phyloP scores from a whole-genome alignment of 2,797 vertebrate genomes.

The Varecia variegata region DNA sequence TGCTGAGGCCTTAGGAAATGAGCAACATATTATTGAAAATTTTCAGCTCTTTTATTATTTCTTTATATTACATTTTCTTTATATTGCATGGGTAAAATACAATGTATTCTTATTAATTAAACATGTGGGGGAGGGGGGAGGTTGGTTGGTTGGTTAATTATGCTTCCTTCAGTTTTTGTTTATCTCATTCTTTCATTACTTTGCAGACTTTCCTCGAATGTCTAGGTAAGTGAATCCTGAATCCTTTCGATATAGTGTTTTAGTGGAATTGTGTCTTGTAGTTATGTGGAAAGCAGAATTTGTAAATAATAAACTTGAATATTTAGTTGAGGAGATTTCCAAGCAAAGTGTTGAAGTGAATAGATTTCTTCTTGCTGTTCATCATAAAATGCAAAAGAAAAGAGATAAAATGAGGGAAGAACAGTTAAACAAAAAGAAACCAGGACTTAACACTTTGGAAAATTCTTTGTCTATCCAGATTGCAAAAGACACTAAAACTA shows the following conservation, averaged over 20 bases:
- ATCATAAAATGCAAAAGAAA: background rate
- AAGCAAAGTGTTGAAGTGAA: background rate
- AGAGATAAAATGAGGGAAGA: background rate
- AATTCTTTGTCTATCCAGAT: background rate
- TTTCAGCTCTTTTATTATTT: background rate
- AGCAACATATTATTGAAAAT: background rate
- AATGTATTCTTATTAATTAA: background rate
- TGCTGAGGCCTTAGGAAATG: background rate
- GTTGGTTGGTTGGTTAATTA: background rate
- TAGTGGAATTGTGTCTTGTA: background rate
- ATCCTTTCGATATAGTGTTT: background rate
- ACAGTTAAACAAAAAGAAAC: background rate
- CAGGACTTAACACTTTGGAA: background rate
- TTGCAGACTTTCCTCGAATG: background rate
- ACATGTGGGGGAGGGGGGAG: no score
- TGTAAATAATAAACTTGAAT: background rate
- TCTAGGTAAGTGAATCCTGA: background rate
- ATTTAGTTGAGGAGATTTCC: constrained; percentile 22
- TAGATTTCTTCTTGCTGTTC: background rate
- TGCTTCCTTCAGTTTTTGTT: background rate
- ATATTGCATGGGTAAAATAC: background rate
- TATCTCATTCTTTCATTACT: background rate
- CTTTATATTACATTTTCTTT: background rate
- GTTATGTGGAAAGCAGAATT: background rate
- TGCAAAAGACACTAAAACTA: background rate